phyloP scores from a whole-genome alignment of 2,113 vertebrate genomes.

The Phylloscopus trochilus region DNA sequence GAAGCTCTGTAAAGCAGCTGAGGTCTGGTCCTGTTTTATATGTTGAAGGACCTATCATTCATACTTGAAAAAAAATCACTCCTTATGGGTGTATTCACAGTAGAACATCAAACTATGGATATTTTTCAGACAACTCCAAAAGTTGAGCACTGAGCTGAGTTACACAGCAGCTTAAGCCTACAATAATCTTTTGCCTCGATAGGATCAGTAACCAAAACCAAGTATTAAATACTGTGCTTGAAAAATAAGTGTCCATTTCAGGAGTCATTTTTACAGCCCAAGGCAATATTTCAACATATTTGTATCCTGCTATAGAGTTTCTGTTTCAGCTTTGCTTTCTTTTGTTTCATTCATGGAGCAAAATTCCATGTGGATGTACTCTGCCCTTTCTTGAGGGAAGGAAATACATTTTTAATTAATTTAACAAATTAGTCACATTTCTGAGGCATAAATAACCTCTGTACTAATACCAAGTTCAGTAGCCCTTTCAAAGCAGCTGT shows the following conservation, averaged over 20 bases:
- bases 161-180: not conserved
- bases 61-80: not conserved
- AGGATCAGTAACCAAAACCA: not conserved
- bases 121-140: not conserved
- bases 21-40: not conserved
- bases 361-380: not conserved
- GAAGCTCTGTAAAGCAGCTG: not conserved
- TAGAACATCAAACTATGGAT: not conserved
- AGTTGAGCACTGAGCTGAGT: not conserved
- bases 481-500: slow-evolving; percentile 27
- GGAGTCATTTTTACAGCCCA: not conserved
- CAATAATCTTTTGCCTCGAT: not conserved
- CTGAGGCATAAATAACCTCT: slow-evolving; percentile 15
- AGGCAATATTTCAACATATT: not conserved
- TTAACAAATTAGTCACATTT: not conserved
- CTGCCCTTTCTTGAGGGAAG: not conserved
- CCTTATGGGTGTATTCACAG: not conserved
- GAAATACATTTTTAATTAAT: slow-evolving; percentile 21
- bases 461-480: not conserved
- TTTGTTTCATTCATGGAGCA: not conserved
- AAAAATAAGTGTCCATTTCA: slow-evolving; percentile 4
- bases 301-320: not conserved
- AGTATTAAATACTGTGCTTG: not conserved
- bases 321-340: not conserved
- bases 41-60: not conserved